Percentiles rank a stretch among this genome's conserved stretches.
These are phyloP conservation scores for Xiphorhynchus erythropygius DNA, from an alignment of 2,797 vertebrate species.

Conservation along the genomic window DNA sequence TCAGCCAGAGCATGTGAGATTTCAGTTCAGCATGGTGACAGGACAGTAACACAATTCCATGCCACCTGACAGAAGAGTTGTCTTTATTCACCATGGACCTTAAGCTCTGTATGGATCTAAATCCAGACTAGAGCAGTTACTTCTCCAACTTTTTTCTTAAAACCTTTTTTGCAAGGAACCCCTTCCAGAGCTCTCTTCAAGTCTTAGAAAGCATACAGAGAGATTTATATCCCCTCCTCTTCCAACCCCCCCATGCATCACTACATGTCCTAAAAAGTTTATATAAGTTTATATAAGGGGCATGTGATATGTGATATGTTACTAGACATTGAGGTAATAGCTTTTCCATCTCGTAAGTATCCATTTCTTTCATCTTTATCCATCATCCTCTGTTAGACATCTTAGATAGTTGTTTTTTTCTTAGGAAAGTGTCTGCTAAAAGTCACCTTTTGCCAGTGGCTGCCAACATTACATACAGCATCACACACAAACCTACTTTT, in stretches of 20 bases:
- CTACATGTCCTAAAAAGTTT: background rate
- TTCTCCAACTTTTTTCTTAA: background rate
- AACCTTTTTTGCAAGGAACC: background rate
- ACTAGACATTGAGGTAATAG: background rate
- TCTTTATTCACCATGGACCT: accelerated
- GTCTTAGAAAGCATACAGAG: background rate
- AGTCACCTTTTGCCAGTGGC: background rate
- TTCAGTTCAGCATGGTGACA: background rate
- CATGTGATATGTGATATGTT: background rate
- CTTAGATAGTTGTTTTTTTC: background rate
- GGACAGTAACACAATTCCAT: background rate
- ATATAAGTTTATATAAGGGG: background rate
- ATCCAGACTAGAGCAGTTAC: background rate
- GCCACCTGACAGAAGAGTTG: background rate
- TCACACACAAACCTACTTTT: background rate
- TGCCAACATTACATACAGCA: background rate
- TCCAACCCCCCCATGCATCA: background rate
- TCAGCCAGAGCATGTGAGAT: background rate
- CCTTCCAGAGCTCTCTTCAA: background rate
- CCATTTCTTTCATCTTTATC: background rate
- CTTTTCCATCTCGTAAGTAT: background rate
- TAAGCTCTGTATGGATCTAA: background rate
- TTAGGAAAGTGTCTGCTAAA: background rate
- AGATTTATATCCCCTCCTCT: background rate
- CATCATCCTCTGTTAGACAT: background rate